Base-by-base conservation (phyloP, 2,113 vertebrate species). In the Machaerirhynchus nigripectus region DNA sequence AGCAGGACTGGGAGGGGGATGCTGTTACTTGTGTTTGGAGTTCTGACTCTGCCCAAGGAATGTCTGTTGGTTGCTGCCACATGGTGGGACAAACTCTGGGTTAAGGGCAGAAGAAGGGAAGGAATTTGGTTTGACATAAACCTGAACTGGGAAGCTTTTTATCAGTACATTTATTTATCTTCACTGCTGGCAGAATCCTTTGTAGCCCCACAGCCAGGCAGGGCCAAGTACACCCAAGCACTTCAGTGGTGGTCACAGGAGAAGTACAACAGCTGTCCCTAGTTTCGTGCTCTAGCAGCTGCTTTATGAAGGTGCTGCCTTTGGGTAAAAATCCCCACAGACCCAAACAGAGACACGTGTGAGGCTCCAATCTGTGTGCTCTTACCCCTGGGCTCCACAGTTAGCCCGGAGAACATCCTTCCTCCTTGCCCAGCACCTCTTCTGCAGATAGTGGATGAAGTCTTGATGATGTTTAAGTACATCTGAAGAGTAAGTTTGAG, bases 301-400 rank as follows among this genome's bases (percentile, higher is more conserved):
- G 37, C 63, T 71, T 63, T 18, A 21, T 63, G 55, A 42, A 87
- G 39, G 27, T 4, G 10, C 44, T 46, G 37, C 11, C 31, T 83
- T 26, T 40, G 50, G 44, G 20, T 71, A n/a, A n/a, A 74, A 57
- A 35, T 46, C 26, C 26, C 46, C 27, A 7, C 35, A 24, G 20
- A 31, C 50, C 59, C 63, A 47, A 52, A 84, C 2, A 63, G 12
- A 14, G 19, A 10, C 17, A 4, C 0, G 0, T 1, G 2, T 20
- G 14, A 49, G n/a, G 8, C 2, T 61, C 37, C 16, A 52, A 1
- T 37, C 61, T 20, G 24, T 46, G 49, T 70, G 28, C 39, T 60
- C 1, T 40, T n/a, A 78, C 37, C 46, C 35, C 57, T 35, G 53
- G 26, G 53, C 44, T 63, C 70, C 0, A 4, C 64, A 3, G 42